These are phyloP conservation scores for Neomonachus schauinslandi DNA, from an alignment of 2,113 vertebrate genomes.

Conservation along the genomic window DNA sequence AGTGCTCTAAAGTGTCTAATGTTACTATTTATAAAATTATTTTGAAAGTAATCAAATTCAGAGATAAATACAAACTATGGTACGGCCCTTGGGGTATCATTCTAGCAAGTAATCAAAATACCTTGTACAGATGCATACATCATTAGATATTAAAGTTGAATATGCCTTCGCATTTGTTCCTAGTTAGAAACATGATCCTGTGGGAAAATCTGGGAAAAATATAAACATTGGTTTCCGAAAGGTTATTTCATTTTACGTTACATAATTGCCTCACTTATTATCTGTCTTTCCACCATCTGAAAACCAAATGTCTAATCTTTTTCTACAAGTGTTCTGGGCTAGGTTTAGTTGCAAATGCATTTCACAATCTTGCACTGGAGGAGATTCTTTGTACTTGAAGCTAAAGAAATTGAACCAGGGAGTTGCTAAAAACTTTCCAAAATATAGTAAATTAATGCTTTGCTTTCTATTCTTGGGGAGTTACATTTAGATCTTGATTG, in stretches of 20 bases:
- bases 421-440: conserved; percentile 16
- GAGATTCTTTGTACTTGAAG: conserved; percentile 1
- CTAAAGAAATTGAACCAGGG: background rate
- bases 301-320: conserved; percentile 25
- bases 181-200: background rate
- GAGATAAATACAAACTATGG: background rate
- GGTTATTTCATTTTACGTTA: conserved; percentile 28
- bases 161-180: background rate
- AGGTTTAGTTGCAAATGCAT: background rate
- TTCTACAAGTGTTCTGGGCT: conserved; percentile 1
- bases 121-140: background rate
- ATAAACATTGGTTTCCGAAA: background rate
- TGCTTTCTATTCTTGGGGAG: background rate
- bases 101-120: background rate
- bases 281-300: background rate
- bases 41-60: conserved; percentile 26
- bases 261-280: background rate
- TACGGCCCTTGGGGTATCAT: background rate
- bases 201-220: background rate
- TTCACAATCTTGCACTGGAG: background rate
- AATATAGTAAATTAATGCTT: background rate
- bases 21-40: conserved; percentile 16
- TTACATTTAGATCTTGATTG: background rate
- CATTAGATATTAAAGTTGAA: conserved; percentile 33
- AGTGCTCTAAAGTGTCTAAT: conserved; percentile 15